These are phyloP conservation scores for Zapornia atra DNA, from an alignment of 2,113 vertebrate species.

Conservation along the genomic window DNA sequence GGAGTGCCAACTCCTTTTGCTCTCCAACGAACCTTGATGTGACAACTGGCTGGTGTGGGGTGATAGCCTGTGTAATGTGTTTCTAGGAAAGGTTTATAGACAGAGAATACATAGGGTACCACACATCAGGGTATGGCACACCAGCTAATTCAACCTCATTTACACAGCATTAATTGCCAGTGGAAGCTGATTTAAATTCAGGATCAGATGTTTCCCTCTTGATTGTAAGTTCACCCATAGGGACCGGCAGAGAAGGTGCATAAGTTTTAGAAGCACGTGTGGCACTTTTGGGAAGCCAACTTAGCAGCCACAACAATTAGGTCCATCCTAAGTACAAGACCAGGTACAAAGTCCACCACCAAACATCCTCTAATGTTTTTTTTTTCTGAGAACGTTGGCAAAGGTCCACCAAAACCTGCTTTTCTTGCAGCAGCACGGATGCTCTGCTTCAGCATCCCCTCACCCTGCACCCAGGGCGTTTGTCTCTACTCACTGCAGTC, in stretches of 20 bases:
- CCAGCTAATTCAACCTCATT: constrained; percentile 71
- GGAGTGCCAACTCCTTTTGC: neutral
- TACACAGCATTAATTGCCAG: constrained; percentile 64
- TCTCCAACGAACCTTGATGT: neutral
- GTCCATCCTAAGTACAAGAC: neutral
- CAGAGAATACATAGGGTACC: constrained; percentile 38
- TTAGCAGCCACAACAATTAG: neutral
- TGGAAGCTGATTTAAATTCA: neutral
- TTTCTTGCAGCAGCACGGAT: neutral
- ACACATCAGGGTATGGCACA: neutral
- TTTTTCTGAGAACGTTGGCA: neutral
- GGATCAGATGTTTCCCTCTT: neutral
- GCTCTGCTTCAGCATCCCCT: neutral
- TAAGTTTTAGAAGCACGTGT: rapidly evolving
- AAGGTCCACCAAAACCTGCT: rapidly evolving
- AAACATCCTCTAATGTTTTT: rapidly evolving
- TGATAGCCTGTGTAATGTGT: neutral
- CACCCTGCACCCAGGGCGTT: rapidly evolving
- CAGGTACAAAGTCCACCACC: neutral
- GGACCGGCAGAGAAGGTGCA: rapidly evolving
- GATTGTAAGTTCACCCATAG: neutral
- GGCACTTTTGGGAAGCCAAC: neutral
- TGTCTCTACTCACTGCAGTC: no score
- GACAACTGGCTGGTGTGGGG: neutral
- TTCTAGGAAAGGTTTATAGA: neutral